These are phyloP conservation scores for Puntigrus tetrazona DNA, from an alignment of 2,113 vertebrate genomes.

Conservation along the genomic window DNA sequence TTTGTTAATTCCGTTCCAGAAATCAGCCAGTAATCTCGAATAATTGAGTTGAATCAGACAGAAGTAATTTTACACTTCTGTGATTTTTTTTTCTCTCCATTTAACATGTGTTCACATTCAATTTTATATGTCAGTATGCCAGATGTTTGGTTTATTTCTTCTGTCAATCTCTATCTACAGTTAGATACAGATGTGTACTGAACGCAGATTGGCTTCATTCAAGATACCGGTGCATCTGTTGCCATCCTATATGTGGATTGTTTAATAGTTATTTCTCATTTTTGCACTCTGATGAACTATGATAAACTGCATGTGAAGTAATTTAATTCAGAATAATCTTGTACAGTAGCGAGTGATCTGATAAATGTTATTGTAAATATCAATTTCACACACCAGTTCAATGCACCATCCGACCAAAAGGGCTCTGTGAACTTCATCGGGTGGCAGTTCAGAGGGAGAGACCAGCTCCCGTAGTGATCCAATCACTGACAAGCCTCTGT, in stretches of 20 bases:
- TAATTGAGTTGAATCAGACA: not conserved
- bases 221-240: not conserved
- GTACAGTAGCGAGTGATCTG: not conserved
- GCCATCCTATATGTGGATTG: too few relatives aligned
- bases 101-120: not conserved
- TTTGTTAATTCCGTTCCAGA: not conserved
- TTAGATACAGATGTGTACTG: not conserved
- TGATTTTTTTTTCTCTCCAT: too few relatives aligned
- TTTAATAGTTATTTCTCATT: too few relatives aligned
- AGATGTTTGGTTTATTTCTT: not conserved
- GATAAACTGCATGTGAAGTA: not conserved
- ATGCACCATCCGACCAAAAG: constrained; percentile 92
- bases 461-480: constrained; percentile 78
- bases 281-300: not conserved
- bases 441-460: constrained; percentile 66
- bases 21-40: not conserved
- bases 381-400: constrained; percentile 82
- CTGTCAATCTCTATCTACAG: not conserved
- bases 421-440: constrained; percentile 75
- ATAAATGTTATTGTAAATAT: not conserved
- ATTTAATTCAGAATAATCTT: not conserved
- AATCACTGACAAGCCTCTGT: constrained; percentile 87
- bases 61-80: too few relatives aligned
- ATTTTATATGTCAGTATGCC: not conserved
- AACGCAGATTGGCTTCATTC: not conserved